phyloP scores from a whole-genome alignment of 1,140 invertebrate genomes.

The Aphaenogaster ashmeadi region DNA sequence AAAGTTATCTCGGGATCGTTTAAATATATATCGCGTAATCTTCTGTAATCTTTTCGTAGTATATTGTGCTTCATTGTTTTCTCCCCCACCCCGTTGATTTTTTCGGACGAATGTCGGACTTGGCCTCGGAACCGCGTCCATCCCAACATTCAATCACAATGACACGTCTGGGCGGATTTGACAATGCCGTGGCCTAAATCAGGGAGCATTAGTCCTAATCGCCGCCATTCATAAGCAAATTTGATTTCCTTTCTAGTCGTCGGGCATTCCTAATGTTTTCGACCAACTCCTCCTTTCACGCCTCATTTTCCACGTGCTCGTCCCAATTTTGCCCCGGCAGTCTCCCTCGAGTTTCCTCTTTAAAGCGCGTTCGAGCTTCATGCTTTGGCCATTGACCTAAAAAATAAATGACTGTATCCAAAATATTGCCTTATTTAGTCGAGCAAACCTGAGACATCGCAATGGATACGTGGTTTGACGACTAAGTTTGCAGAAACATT shows the following conservation, averaged over 20 bases:
- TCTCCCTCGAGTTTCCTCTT: conserved; percentile 11
- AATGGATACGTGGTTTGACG: neutral
- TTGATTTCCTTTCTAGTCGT: conserved; percentile 70
- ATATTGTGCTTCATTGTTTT: conserved; percentile 28
- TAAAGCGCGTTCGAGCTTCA: conserved; percentile 12
- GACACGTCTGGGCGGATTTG: conserved; percentile 44
- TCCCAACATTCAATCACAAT: conserved; percentile 65
- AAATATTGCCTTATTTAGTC: neutral
- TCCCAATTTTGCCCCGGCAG: conserved; percentile 45
- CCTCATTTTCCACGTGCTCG: conserved; percentile 47
- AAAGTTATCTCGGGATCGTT: conserved; percentile 41
- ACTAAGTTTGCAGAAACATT: neutral
- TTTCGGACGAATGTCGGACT: conserved; percentile 14
- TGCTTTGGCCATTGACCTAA: conserved; percentile 24
- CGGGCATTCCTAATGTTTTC: conserved; percentile 75
- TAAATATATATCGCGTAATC: conserved; percentile 24
- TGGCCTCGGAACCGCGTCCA: neutral
- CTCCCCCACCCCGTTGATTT: neutral
- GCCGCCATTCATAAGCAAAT: conserved; percentile 79
- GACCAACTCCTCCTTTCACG: conserved; percentile 55
- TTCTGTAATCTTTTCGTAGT: conserved; percentile 1
- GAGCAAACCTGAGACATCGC: neutral
- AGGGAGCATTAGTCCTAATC: conserved; percentile 76
- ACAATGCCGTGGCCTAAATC: conserved; percentile 71
- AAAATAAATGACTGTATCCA: conserved; percentile 16